Percentiles rank a stretch among this genome's conserved stretches.
These are phyloP conservation scores for Stegostoma tigrinum DNA, from an alignment of 2,113 vertebrate genomes.

Conservation along the genomic window DNA sequence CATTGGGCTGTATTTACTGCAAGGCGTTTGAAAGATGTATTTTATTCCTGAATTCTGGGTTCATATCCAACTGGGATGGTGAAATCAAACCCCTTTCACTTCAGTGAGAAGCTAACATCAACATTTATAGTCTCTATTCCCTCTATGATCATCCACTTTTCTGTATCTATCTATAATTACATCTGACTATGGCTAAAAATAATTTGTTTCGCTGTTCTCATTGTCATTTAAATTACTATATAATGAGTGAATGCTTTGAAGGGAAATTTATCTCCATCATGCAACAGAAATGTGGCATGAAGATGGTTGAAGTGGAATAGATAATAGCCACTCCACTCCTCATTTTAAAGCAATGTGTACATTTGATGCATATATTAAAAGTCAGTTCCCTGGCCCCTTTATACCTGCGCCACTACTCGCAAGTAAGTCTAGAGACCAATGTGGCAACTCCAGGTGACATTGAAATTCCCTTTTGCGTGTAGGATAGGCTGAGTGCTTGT, in stretches of 20 bases:
- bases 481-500: neutral
- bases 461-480: neutral
- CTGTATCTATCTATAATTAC: neutral
- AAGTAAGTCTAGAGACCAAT: neutral
- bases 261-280: neutral
- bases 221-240: neutral
- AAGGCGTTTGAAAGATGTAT: neutral
- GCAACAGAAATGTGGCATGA: neutral
- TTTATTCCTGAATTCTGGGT: neutral
- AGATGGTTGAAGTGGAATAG: neutral
- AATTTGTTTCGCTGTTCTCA: neutral
- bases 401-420: neutral
- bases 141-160: neutral
- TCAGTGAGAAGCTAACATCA: neutral
- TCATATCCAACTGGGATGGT: neutral
- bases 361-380: neutral
- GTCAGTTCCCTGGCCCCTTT: neutral
- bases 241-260: neutral
- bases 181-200: neutral
- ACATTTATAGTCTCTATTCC: neutral
- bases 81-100: neutral
- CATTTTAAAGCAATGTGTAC: neutral
- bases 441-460: neutral
- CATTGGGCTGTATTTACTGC: no score
- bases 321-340: neutral